These are phyloP conservation scores for Pseudeuparius sepicola DNA, from an alignment of 2,888 invertebrate species.

Conservation along the genomic window DNA sequence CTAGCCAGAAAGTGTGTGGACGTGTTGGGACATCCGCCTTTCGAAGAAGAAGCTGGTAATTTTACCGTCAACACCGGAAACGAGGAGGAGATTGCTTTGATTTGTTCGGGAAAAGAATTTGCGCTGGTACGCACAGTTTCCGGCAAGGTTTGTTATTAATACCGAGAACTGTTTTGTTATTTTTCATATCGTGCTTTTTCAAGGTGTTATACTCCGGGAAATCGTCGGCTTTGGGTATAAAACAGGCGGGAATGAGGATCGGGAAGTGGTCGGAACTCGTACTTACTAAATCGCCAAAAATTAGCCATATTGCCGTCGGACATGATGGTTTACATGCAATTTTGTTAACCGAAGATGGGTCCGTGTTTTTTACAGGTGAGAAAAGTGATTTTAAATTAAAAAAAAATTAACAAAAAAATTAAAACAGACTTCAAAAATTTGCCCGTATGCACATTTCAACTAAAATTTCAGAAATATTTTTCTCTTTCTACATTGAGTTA, in stretches of 20 bases:
- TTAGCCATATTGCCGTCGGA: constrained; percentile 74
- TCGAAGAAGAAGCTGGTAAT: constrained; percentile 53
- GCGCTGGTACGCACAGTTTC: constrained; percentile 72
- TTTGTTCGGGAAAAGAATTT: constrained; percentile 86
- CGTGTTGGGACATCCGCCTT: constrained; percentile 59
- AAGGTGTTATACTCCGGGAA: constrained; percentile 82
- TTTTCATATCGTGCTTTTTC: constrained; percentile 17
- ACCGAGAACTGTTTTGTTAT: neutral
- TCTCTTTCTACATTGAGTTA: no score
- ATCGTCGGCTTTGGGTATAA: constrained; percentile 75
- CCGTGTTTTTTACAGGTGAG: constrained; percentile 64
- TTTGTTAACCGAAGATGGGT: constrained; percentile 85
- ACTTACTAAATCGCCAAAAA: constrained; percentile 59
- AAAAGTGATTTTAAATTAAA: neutral
- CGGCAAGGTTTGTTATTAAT: constrained; percentile 54
- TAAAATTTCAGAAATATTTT: no score
- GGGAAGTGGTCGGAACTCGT: constrained; percentile 55
- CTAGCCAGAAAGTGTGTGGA: constrained; percentile 71
- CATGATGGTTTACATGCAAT: constrained; percentile 91
- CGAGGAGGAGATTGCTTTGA: constrained; percentile 70
- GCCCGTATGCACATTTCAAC: no score
- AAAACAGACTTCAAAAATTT: no score
- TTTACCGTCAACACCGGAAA: constrained; percentile 34
- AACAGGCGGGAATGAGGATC: constrained; percentile 44
- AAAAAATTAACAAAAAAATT: no score